Conservation (phyloP, 2,797 vertebrate genomes). For the Muscicapa striata region DNA sequence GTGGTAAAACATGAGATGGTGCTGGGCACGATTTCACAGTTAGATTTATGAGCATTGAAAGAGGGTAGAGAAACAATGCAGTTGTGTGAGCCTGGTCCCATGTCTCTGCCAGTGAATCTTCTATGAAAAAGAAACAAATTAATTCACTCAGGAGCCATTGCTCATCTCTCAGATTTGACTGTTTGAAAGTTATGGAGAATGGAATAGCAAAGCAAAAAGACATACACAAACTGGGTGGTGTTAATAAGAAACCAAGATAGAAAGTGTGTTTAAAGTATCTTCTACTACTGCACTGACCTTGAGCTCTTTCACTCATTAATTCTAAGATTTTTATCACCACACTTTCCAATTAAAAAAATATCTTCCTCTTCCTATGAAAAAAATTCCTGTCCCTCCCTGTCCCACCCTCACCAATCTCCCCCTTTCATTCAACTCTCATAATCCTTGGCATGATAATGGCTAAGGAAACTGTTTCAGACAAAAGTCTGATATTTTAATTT, state of each 20-base stretch:
- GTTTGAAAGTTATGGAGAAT: neutral
- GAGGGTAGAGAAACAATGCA: neutral
- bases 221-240: neutral
- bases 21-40: rapidly evolving
- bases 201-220: neutral
- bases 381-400: neutral
- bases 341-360: slow-evolving; percentile 25
- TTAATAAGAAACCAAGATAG: neutral
- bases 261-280: neutral
- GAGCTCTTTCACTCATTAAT: slow-evolving; percentile 38
- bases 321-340: slow-evolving; percentile 41
- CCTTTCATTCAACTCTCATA: slow-evolving; percentile 16
- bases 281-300: slow-evolving; percentile 5
- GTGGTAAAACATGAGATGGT: rapidly evolving
- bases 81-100: neutral
- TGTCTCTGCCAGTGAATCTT: neutral
- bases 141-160: neutral
- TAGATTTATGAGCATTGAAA: neutral
- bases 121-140: neutral
- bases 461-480: slow-evolving; percentile 1
- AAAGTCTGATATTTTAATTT: slow-evolving; percentile 55
- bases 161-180: neutral
- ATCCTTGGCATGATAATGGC: slow-evolving; percentile 30
- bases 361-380: neutral
- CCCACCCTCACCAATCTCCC: neutral